phyloP scores from a whole-genome alignment of 2,113 vertebrate genomes.

The Pachyramphus minor region DNA sequence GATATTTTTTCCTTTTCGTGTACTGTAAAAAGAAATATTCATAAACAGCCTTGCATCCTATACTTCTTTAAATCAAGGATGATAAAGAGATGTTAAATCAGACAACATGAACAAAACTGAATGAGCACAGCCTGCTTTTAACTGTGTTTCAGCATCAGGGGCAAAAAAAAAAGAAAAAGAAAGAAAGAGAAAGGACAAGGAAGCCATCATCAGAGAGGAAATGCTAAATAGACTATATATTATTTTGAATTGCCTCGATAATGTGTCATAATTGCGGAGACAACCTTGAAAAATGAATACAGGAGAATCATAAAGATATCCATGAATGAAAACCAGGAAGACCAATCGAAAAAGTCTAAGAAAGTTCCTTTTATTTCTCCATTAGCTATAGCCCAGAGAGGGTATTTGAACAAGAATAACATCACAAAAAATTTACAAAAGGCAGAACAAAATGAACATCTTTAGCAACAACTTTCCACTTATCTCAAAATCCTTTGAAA shows the following conservation, averaged over 20 bases:
- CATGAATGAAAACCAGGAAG: conserved; percentile 63
- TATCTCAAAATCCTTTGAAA: conserved; percentile 1
- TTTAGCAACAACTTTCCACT: conserved; percentile 12
- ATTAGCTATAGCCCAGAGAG: conserved; percentile 39
- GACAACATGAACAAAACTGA: conserved; percentile 22
- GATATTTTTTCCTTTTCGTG: neutral
- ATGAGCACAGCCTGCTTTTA: neutral
- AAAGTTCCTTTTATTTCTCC: conserved; percentile 41
- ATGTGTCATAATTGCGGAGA: conserved; percentile 67
- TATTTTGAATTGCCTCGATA: conserved; percentile 74
- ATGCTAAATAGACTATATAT: conserved; percentile 74
- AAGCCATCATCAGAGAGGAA: conserved; percentile 67
- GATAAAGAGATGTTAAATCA: neutral
- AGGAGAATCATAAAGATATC: conserved; percentile 65
- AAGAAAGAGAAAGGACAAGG: conserved; percentile 60
- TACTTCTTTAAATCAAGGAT: conserved; percentile 17
- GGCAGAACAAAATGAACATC: neutral
- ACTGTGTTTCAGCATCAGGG: neutral
- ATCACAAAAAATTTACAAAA: conserved; percentile 23
- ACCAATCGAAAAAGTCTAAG: conserved; percentile 52
- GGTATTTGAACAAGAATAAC: conserved; percentile 39
- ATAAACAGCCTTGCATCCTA: neutral
- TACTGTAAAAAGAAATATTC: conserved; percentile 22
- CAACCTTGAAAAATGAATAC: conserved; percentile 71
- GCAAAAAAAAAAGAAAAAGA: neutral